Conservation (phyloP, 2,113 vertebrate species). For the Naja naja region DNA sequence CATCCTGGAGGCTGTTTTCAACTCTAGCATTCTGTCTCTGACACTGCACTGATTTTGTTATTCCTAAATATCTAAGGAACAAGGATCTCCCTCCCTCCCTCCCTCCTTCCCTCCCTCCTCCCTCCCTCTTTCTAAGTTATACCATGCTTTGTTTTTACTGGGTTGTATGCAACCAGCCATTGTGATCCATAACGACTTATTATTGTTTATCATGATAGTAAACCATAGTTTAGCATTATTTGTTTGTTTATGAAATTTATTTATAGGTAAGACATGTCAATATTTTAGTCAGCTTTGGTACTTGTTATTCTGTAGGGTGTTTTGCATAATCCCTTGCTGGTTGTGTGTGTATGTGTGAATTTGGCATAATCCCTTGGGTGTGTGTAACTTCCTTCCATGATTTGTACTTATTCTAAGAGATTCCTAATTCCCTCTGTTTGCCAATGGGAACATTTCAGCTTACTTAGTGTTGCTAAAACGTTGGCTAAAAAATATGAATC, state of each 20-base stretch:
- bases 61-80: background rate
- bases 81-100: fast-evolving
- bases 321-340: background rate
- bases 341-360: background rate
- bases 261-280: background rate
- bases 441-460: background rate
- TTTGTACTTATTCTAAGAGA: conserved; percentile 4
- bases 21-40: background rate
- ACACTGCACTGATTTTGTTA: background rate
- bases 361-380: background rate
- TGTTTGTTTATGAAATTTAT: background rate
- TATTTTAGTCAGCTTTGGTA: conserved; percentile 4
- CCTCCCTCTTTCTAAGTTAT: background rate
- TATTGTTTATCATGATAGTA: conserved; percentile 6
- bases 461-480: background rate
- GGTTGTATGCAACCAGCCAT: background rate
- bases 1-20: background rate
- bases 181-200: background rate
- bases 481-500: background rate
- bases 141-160: background rate
- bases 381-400: background rate
- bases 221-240: background rate
- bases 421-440: background rate
- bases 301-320: background rate
- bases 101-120: fast-evolving